Conservation (phyloP, 2,888 invertebrate genomes). For the Elysia crispata region DNA sequence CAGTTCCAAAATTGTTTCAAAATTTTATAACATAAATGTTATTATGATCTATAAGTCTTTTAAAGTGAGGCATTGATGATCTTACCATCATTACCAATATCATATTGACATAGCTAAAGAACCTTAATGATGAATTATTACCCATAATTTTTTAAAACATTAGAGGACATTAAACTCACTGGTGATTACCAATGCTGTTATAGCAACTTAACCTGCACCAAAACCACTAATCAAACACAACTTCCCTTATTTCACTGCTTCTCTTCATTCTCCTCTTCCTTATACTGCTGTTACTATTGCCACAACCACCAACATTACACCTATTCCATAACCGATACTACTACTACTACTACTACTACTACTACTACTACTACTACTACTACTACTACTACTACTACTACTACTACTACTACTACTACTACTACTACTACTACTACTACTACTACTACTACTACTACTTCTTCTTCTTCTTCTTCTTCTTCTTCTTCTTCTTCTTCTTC, state of each 20-base stretch:
- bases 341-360: not conserved
- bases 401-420: constrained; percentile 4
- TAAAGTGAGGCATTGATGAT: too few species aligned
- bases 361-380: not conserved
- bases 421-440: constrained; percentile 9
- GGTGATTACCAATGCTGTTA: too few species aligned
- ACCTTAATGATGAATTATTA: too few species aligned
- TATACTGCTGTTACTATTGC: not conserved
- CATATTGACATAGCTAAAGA: too few species aligned
- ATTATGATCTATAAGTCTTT: too few species aligned
- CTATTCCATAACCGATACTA: not conserved
- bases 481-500: not conserved
- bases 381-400: constrained; percentile 9
- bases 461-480: not conserved
- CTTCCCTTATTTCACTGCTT: too few species aligned
- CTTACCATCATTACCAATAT: too few species aligned
- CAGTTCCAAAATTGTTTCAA: too few species aligned
- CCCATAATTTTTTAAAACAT: too few species aligned
- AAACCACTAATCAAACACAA: not conserved
- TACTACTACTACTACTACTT: constrained; percentile 1
- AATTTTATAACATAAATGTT: too few species aligned
- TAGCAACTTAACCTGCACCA: not conserved
- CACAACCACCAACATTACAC: not conserved
- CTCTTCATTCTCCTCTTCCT: not conserved
- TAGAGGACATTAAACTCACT: too few species aligned